Conservation (phyloP, 2,888 invertebrate species). For the Hipparchia sbordonii region DNA sequence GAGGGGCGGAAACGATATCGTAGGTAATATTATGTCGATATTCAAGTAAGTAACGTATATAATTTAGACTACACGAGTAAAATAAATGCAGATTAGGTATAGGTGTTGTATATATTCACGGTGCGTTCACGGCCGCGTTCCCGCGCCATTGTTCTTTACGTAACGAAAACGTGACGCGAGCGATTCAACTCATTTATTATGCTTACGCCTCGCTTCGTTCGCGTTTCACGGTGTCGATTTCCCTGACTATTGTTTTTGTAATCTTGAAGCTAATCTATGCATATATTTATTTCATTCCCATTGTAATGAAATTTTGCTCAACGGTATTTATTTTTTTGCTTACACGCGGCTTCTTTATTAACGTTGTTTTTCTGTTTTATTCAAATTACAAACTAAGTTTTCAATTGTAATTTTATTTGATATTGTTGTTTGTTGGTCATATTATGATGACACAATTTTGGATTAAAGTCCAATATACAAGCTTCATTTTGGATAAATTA, state of each 20-base stretch:
- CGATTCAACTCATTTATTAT: conserved; percentile 55
- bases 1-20: no score
- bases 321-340: conserved; percentile 33
- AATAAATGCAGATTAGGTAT: conserved; percentile 3
- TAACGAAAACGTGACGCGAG: conserved; percentile 63
- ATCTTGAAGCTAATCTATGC: conserved; percentile 52
- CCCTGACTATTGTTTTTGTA: conserved; percentile 66
- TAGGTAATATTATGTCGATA: no score
- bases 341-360: conserved; percentile 15
- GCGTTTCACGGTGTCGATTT: conserved; percentile 66
- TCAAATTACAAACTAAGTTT: conserved; percentile 3
- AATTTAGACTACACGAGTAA: conserved; percentile 19
- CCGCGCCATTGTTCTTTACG: conserved; percentile 77
- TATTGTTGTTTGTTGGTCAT: not conserved
- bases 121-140: conserved; percentile 74
- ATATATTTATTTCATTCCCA: conserved; percentile 41
- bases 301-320: conserved; percentile 39
- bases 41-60: not conserved
- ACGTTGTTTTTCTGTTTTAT: conserved; percentile 2
- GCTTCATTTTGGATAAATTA: not conserved
- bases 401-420: not conserved
- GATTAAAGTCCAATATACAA: conserved; percentile 6
- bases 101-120: conserved; percentile 45
- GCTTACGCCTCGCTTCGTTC: conserved; percentile 60
- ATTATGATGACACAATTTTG: not conserved